phyloP scores from a whole-genome alignment of 2,797 vertebrate species.

The Acipenser transmontanus region DNA sequence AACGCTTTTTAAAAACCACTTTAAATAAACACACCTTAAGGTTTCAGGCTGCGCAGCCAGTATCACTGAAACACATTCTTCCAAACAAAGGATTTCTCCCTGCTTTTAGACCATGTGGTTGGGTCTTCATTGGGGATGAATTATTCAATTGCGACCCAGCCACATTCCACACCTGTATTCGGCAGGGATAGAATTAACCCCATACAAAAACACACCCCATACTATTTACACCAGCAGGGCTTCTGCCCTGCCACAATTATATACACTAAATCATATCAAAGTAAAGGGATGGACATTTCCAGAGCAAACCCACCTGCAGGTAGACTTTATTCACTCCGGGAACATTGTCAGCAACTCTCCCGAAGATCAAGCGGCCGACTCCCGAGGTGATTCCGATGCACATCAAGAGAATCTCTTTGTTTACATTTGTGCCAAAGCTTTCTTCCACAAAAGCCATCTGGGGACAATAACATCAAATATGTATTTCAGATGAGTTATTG shows the following conservation, averaged over 20 bases:
- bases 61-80: too few relatives aligned
- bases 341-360: constrained; percentile 81
- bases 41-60: too few relatives aligned
- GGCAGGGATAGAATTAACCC: too few relatives aligned
- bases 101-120: neutral
- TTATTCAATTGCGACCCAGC: neutral
- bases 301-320: constrained; percentile 69
- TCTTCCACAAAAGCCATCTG: constrained; percentile 88
- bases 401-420: constrained; percentile 79
- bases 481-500: too few relatives aligned
- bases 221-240: too few relatives aligned
- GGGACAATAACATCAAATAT: neutral
- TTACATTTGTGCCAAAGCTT: constrained; percentile 53
- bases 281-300: too few relatives aligned
- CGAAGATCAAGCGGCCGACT: constrained; percentile 82
- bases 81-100: too few relatives aligned
- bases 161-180: too few relatives aligned
- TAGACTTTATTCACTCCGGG: constrained; percentile 85
- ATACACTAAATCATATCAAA: neutral
- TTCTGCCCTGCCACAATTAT: neutral
- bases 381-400: constrained; percentile 89
- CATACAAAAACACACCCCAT: too few relatives aligned
- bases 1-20: too few relatives aligned
- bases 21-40: too few relatives aligned
- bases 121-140: neutral